Evolutionary conservation across 1,140 invertebrate genomes (phyloP), one percentile per base, ranked within the genome.

Genomic region (Bombus confusus): DNA sequence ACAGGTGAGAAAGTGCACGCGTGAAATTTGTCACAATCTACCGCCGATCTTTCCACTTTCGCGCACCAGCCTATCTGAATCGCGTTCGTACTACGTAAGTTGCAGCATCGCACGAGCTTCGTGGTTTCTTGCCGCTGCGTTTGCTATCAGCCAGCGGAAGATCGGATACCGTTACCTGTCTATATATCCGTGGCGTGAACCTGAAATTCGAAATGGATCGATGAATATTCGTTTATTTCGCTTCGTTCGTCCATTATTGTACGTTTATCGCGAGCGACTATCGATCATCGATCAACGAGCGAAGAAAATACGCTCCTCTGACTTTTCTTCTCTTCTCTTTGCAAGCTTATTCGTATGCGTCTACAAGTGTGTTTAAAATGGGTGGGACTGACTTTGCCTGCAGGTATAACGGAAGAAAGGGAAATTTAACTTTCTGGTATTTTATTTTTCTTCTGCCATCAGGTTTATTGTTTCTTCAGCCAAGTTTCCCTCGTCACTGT

Each of bases 211-310:
- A 87, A 86, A 91, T 86, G 81, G 37, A 59, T 57, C 62, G 68
- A 87, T 88, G 83, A 87, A 90, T 88, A 76, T 59, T 76, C 52
- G 87, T 88, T 91, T 77, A 64, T 81, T 39, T 81, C 31, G 28
- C 18, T 9, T 10, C 57, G 31, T 78, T 39, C 31, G 34, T 1
- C 12, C 39, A 9, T 2, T 8, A 22, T 13, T 31, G 25, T 71
- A 52, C 47, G 43, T 57, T 52, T 57, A 57, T 25, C 72, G 72
- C 31, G n/a, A n/a, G 2, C 18, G 22, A 13, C 18, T 75, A 37
- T 59, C 28, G 15, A 59, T 76, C 52, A 76, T 22, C 13, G 4
- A 15, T 37, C 25, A 28, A 59, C 18, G 4, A n/a, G 39, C 25
- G 10, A 13, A 10, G 13, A 25, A 57, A 75, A 37, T 18, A 31